Conservation (phyloP, 2,113 vertebrate genomes). For the Alouatta palliata region DNA sequence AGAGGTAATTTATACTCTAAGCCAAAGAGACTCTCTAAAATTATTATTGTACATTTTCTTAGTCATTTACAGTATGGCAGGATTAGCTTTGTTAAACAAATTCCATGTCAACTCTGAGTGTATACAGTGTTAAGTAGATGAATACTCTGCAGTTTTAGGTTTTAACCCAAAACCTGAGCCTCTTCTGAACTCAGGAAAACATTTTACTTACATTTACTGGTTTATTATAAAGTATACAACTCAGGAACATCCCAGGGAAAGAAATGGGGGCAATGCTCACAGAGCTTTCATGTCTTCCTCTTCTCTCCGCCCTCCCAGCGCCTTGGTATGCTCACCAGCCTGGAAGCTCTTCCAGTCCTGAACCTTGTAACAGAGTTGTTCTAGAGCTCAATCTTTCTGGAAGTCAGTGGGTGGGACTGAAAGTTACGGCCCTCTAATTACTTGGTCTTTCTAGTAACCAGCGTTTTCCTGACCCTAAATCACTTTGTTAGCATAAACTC, state of each 20-base stretch:
- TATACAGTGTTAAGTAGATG: neutral
- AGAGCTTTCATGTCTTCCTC: neutral
- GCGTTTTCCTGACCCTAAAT: neutral
- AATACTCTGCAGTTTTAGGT: neutral
- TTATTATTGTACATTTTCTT: neutral
- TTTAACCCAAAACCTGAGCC: neutral
- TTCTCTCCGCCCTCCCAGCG: neutral
- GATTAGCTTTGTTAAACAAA: constrained; percentile 1
- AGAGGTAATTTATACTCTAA: neutral
- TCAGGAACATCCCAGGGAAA: neutral
- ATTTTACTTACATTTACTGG: neutral
- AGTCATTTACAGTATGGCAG: neutral
- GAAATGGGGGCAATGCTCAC: neutral
- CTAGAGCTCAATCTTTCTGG: neutral
- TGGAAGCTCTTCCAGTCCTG: neutral
- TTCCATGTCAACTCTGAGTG: neutral
- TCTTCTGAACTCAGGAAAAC: neutral
- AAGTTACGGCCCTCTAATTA: neutral
- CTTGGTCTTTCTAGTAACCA: neutral
- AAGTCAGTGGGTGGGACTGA: neutral
- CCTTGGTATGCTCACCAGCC: too few relatives aligned
- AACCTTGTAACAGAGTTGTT: neutral
- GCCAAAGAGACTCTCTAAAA: neutral
- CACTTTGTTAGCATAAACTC: neutral
- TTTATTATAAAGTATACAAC: neutral